These are phyloP conservation scores for Rhinatrema bivittatum DNA, from an alignment of 2,797 vertebrate species.

Conservation along the genomic window DNA sequence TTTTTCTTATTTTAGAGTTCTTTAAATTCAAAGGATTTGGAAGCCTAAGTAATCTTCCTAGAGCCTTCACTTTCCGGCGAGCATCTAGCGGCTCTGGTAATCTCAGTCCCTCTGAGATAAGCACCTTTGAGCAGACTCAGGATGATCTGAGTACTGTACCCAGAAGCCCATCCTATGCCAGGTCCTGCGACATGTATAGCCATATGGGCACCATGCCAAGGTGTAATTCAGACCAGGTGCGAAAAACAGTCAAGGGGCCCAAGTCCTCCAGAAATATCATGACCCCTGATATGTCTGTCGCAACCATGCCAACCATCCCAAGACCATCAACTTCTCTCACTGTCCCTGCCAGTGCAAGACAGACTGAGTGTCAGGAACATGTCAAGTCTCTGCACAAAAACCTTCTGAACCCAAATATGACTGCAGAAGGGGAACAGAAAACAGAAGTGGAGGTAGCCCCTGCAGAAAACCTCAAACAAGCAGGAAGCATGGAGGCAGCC, in stretches of 20 bases:
- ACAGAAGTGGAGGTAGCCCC: background rate
- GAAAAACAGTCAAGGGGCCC: slow-evolving; percentile 23
- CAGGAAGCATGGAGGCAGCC: background rate
- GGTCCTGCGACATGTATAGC: slow-evolving; percentile 80
- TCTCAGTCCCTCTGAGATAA: background rate
- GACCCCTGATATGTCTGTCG: accelerated
- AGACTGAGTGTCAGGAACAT: too few relatives aligned
- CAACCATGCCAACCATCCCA: accelerated
- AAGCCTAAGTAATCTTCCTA: slow-evolving; percentile 71
- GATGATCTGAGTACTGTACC: slow-evolving; percentile 71
- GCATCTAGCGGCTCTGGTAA: background rate
- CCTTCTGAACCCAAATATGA: too few relatives aligned
- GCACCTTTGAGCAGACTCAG: slow-evolving; percentile 39
- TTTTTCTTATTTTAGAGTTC: slow-evolving; percentile 50
- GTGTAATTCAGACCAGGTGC: slow-evolving; percentile 32
- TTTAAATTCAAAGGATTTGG: slow-evolving; percentile 79
- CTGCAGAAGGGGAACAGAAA: background rate
- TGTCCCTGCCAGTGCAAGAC: too few relatives aligned
- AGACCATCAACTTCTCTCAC: accelerated
- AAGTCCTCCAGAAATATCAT: slow-evolving; percentile 7
- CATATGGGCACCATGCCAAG: slow-evolving; percentile 89
- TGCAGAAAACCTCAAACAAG: background rate
- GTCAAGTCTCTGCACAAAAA: too few relatives aligned
- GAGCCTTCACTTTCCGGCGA: slow-evolving; percentile 53
- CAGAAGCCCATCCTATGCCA: slow-evolving; percentile 65